phyloP scores from a whole-genome alignment of 2,797 vertebrate genomes.

The Notamacropus eugenii region DNA sequence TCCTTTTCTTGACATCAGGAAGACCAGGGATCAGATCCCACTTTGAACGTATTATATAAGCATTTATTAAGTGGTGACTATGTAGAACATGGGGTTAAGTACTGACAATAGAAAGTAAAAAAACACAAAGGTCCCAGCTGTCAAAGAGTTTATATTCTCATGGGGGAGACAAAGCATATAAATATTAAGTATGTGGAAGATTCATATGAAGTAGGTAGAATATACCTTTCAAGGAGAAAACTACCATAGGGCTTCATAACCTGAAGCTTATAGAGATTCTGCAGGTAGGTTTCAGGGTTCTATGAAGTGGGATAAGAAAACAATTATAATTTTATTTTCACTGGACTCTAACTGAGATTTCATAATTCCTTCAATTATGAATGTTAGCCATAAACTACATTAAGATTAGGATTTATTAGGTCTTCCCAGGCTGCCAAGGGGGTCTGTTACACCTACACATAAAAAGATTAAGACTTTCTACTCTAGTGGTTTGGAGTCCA shows the following conservation, averaged over 20 bases:
- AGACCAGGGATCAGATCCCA: background rate
- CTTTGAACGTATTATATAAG: background rate
- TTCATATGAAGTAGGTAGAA: background rate
- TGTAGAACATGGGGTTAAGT: background rate
- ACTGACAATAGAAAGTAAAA: background rate
- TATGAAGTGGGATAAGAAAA: background rate
- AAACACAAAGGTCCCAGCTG: background rate
- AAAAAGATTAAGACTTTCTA: background rate
- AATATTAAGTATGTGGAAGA: background rate
- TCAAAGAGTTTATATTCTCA: background rate
- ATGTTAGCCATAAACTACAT: background rate
- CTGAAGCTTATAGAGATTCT: background rate
- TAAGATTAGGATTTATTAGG: background rate
- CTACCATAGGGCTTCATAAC: background rate
- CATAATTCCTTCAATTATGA: too few species aligned
- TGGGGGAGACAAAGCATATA: background rate
- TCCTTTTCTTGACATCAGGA: background rate
- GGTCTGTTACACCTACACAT: background rate
- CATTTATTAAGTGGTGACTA: background rate
- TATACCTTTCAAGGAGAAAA: background rate
- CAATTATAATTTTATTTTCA: background rate
- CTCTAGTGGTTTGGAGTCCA: too few species aligned
- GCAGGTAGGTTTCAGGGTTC: background rate
- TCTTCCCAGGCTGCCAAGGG: background rate
- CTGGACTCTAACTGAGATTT: background rate